Conservation (phyloP, 2,113 vertebrate genomes). For the Garra rufa region DNA sequence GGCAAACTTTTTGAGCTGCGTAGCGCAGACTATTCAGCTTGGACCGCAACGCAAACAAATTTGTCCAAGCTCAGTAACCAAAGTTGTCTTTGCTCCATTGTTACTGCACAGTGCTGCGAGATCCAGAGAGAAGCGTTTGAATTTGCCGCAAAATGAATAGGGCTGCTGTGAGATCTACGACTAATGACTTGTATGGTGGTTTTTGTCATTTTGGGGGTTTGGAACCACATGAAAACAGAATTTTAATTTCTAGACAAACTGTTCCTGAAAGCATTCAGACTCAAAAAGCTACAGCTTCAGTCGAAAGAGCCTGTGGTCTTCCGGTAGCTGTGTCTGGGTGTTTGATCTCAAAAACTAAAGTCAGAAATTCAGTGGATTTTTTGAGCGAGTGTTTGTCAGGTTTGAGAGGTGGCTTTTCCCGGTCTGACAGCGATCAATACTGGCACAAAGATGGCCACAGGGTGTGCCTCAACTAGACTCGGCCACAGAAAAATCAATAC, state of each 20-base stretch:
- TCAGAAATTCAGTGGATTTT: conserved; percentile 24
- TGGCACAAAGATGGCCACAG: conserved; percentile 32
- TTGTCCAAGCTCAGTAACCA: too few relatives aligned
- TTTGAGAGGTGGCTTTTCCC: background rate
- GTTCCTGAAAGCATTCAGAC: background rate
- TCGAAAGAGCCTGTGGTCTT: background rate
- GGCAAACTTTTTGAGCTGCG: too few relatives aligned
- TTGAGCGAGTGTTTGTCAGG: background rate
- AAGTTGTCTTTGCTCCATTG: too few relatives aligned
- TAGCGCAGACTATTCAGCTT: too few relatives aligned
- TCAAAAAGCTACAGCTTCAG: background rate
- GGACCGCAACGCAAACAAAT: too few relatives aligned
- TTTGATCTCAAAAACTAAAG: background rate
- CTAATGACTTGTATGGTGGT: background rate
- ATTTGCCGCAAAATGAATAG: too few relatives aligned
- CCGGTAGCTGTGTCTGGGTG: background rate
- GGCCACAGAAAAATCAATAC: conserved; percentile 48
- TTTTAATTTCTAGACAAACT: background rate
- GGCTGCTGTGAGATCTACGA: too few relatives aligned
- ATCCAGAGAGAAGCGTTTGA: too few relatives aligned
- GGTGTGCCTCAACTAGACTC: background rate
- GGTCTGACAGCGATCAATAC: conserved; percentile 33
- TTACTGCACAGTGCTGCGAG: too few relatives aligned
- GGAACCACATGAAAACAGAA: background rate
- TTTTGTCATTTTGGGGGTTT: background rate